phyloP scores from a whole-genome alignment of 2,797 vertebrate species.

The Anabacerthia variegaticeps region DNA sequence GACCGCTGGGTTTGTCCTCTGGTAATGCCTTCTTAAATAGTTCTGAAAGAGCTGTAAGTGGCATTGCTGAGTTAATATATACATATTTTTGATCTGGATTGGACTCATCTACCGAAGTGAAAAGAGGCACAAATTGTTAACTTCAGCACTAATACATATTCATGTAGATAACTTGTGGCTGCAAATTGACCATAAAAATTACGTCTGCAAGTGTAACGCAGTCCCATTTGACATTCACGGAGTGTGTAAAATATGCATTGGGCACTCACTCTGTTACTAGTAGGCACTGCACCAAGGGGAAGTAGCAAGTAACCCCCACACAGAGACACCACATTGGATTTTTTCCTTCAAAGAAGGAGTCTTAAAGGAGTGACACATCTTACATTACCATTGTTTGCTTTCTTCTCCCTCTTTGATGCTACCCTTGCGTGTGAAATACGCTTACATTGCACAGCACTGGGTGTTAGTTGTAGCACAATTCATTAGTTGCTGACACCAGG shows the following conservation, averaged over 20 bases:
- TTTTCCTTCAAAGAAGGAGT: neutral
- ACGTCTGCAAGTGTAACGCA: constrained; percentile 22
- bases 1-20: neutral
- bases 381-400: neutral
- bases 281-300: neutral
- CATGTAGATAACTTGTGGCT: constrained; percentile 8
- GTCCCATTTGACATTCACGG: neutral
- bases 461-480: neutral
- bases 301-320: neutral
- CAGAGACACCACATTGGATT: neutral
- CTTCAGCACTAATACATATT: constrained; percentile 13
- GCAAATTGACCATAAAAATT: constrained; percentile 56
- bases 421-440: neutral
- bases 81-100: neutral
- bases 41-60: neutral
- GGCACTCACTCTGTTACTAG: neutral
- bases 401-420: neutral
- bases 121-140: constrained; percentile 12
- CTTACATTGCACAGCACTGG: neutral
- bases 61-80: neutral
- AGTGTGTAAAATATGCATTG: constrained; percentile 23
- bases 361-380: neutral
- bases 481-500: neutral
- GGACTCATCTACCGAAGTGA: neutral
- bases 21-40: neutral